Base-by-base conservation (phyloP, 1,140 invertebrate genomes). In the Pseudomyrmex sp. region DNA sequence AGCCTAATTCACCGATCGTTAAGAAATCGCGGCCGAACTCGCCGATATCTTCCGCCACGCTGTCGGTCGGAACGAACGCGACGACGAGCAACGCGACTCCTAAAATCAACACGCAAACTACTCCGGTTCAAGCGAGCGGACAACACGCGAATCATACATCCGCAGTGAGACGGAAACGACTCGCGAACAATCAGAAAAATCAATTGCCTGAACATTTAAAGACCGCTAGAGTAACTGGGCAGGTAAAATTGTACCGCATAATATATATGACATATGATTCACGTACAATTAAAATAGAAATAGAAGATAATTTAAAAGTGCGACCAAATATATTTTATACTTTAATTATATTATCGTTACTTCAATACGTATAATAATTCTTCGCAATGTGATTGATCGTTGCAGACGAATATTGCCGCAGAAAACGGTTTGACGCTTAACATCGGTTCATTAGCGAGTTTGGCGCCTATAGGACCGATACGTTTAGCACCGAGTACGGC, bases 1-100 rank as follows among this genome's bases (percentile, higher is more conserved):
- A 96, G 84, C 94, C 94, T 9, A 93, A 94, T 63, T 95, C 94
- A 7, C 94, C 95, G 7, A 93, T 91, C 58, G 79, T 93, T 2
- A 94, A 95, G 85, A 94, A 92, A 76, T 91, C 90, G 5, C 90
- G 92, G 65, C 91, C 93, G 66, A 87, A 87, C 46, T 93, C 92
- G 56, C 91, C 93, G 23, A 88, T 91, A 82, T 88, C 88, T 80
- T 84, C 91, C 50, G 82, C 91, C 50, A 80, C 89, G 85, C 87
- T 83, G 46, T 76, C 88, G 7, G 1, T 69, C 54, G 83, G 91
- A 75, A 90, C 87, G 18, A 92, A 84, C 79, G 79, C 84, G 75
- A 82, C 85, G 48, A 80, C 89, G 73, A 92, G 91, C 26, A 26
- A 4, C 80, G 75, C 87, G 91, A 92, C 94, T 83, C 90, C 94